Evolutionary conservation across 1,140 invertebrate genomes (phyloP).

Genomic region (Acromyrmex heyeri): DNA sequence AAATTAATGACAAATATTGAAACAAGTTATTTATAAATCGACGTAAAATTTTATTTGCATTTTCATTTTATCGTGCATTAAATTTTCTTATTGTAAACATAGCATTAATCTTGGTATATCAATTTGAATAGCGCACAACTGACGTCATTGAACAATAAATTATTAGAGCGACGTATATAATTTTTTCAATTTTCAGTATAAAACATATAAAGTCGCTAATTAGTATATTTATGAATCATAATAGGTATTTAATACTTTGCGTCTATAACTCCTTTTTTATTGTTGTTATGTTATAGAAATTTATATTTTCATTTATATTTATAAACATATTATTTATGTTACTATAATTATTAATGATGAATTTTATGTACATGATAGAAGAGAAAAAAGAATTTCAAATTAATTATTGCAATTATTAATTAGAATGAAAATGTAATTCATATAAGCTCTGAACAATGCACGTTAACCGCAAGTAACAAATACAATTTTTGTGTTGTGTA

Average conservation of each 20-base stretch:
- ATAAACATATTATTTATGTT: background rate
- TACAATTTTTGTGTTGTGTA: background rate
- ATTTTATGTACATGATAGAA: background rate
- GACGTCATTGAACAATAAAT: slow-evolving; percentile 20
- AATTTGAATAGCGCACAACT: slow-evolving; percentile 10
- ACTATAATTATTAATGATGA: background rate
- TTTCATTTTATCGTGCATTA: background rate
- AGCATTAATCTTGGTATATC: background rate
- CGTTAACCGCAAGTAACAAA: background rate
- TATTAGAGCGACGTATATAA: background rate
- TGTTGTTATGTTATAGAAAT: background rate
- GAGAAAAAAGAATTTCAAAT: background rate
- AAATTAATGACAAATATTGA: slow-evolving; percentile 8
- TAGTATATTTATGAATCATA: slow-evolving; percentile 23
- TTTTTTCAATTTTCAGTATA: background rate
- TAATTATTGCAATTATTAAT: slow-evolving; percentile 13
- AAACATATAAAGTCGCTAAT: background rate
- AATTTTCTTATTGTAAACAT: background rate
- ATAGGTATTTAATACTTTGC: background rate
- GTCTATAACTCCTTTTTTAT: background rate
- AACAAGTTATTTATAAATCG: background rate
- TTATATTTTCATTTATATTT: background rate
- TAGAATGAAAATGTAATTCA: background rate
- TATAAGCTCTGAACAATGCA: background rate
- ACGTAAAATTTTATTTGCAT: slow-evolving; percentile 6